Conservation (phyloP, 1,140 invertebrate genomes). For the Hypothenemus hampei region DNA sequence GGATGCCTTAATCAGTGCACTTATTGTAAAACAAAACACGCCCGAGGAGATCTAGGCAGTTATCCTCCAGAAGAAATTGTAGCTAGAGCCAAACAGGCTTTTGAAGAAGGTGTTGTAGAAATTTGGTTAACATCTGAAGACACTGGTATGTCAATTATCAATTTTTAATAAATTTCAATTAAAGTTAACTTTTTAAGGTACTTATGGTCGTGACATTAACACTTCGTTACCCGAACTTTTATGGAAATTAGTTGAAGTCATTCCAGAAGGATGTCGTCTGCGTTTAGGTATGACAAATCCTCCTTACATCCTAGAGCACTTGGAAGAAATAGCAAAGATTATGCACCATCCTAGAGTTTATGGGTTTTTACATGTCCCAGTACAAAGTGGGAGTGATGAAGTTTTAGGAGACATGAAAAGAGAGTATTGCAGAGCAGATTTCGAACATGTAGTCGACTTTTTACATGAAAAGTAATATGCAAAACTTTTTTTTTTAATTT, state of each 20-base stretch:
- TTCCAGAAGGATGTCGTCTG: slow-evolving; percentile 85
- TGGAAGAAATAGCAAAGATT: slow-evolving; percentile 88
- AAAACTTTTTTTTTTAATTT: too few species aligned
- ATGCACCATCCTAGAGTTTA: slow-evolving; percentile 88
- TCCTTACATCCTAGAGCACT: slow-evolving; percentile 93
- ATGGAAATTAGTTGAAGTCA: slow-evolving; percentile 80
- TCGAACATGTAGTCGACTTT: slow-evolving; percentile 84
- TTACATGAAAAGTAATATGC: slow-evolving; percentile 65
- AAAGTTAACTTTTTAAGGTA: slow-evolving; percentile 50
- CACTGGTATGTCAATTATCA: slow-evolving; percentile 55
- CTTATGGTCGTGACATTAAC: slow-evolving; percentile 93
- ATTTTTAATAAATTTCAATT: not conserved
- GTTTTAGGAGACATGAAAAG: slow-evolving; percentile 95
- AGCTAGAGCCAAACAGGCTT: slow-evolving; percentile 75
- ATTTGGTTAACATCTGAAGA: slow-evolving; percentile 99
- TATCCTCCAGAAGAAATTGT: slow-evolving; percentile 85
- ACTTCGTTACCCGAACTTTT: slow-evolving; percentile 82
- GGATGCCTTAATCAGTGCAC: slow-evolving; percentile 98
- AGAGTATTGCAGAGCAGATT: slow-evolving; percentile 86
- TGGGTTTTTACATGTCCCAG: slow-evolving; percentile 93
- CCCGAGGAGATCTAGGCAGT: slow-evolving; percentile 90
- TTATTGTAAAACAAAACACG: slow-evolving; percentile 98
- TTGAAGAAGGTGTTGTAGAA: slow-evolving; percentile 89
- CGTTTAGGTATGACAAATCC: slow-evolving; percentile 97
- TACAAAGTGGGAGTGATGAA: slow-evolving; percentile 92